phyloP scores from a whole-genome alignment of 1,140 invertebrate species.

The Maconellicoccus hirsutus region DNA sequence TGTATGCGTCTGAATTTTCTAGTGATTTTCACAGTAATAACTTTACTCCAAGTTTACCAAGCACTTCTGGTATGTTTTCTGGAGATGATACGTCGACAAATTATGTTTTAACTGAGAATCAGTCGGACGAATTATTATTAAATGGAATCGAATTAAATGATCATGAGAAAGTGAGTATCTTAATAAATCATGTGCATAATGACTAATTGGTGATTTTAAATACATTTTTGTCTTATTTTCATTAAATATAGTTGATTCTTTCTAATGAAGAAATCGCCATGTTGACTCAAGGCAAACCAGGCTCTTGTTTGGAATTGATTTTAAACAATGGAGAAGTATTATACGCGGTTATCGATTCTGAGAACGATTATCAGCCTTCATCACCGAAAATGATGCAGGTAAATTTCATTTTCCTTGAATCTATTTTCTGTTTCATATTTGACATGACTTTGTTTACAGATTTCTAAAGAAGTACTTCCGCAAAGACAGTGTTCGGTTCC shows the following conservation, averaged over 20 bases:
- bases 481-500: not conserved
- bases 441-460: not conserved
- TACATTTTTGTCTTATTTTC: not conserved
- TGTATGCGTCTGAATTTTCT: not conserved
- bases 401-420: not conserved
- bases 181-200: not conserved
- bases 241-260: not conserved
- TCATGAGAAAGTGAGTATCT: not conserved
- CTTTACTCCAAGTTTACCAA: not conserved
- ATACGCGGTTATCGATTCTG: not conserved
- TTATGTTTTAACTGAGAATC: not conserved
- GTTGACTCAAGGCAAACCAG: slow-evolving; percentile 13
- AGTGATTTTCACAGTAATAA: not conserved
- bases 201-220: no score
- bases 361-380: not conserved
- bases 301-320: slow-evolving; percentile 2
- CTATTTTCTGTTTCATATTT: not conserved
- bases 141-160: slow-evolving; percentile 13
- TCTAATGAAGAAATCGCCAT: not conserved
- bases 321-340: slow-evolving; percentile 17
- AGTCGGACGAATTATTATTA: not conserved
- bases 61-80: not conserved
- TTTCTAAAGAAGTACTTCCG: not conserved
- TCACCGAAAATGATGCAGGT: not conserved
- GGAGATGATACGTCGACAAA: not conserved